A percentile compares a stretch with the other conserved stretches of the same genome.
phyloP scores from a whole-genome alignment of 2,113 vertebrate species.

The Nyctereutes procyonoides region DNA sequence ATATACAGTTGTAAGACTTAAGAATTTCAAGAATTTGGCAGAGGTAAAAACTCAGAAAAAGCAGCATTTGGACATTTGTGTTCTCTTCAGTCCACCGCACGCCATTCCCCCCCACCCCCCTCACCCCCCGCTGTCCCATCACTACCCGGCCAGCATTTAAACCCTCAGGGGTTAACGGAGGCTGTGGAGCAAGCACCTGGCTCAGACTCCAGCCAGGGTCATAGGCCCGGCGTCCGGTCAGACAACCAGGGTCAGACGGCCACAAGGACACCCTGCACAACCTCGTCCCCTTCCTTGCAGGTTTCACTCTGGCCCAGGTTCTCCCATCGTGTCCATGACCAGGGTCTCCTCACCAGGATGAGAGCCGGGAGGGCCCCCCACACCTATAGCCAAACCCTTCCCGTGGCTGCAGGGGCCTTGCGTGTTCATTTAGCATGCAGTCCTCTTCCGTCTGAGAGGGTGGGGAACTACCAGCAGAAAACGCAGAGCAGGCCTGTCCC shows the following conservation, averaged over 20 bases:
- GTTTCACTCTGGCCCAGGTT: background rate
- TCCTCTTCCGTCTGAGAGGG: background rate
- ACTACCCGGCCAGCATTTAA: background rate
- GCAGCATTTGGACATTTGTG: background rate
- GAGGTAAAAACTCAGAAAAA: slow-evolving; percentile 26
- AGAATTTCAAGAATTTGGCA: slow-evolving; percentile 48
- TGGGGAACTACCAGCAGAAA: background rate
- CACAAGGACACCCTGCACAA: accelerated
- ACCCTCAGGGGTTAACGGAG: background rate
- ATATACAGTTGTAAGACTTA: slow-evolving; percentile 13
- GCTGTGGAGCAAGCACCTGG: background rate
- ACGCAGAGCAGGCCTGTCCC: background rate
- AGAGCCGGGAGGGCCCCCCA: background rate
- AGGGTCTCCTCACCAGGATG: background rate
- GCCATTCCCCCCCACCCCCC: no score
- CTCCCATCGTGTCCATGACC: background rate
- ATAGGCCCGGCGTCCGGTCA: background rate
- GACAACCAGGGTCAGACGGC: background rate
- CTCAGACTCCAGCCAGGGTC: background rate
- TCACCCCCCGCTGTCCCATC: background rate
- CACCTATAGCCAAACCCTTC: background rate
- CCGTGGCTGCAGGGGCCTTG: accelerated
- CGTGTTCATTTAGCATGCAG: no score
- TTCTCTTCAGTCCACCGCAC: background rate
- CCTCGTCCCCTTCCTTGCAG: background rate